These are phyloP conservation scores for Schizotus pectinicornis DNA, from an alignment of 2,888 invertebrate species.

Conservation along the genomic window DNA sequence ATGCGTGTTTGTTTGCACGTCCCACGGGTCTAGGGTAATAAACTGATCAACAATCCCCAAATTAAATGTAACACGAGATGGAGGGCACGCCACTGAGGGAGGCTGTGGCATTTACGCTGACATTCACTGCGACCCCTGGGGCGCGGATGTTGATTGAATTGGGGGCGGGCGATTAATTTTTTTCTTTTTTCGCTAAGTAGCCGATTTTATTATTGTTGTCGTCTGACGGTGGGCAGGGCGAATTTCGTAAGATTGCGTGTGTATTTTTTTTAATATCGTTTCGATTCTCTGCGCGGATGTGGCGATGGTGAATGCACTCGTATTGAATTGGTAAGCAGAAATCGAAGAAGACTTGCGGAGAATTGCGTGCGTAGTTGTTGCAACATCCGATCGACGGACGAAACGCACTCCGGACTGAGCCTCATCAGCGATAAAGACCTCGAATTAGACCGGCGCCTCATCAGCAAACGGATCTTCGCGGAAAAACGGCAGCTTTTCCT, in stretches of 20 bases:
- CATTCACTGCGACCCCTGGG: conserved; percentile 43
- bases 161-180: not conserved
- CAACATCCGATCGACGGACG: conserved; percentile 34
- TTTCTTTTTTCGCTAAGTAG: conserved; percentile 6
- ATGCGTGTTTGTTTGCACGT: conserved; percentile 34
- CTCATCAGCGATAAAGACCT: conserved; percentile 20
- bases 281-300: conserved; percentile 32
- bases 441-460: conserved; percentile 16
- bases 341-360: conserved; percentile 40
- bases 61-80: conserved; percentile 48
- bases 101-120: conserved; percentile 50
- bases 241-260: conserved; percentile 8
- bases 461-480: conserved; percentile 8
- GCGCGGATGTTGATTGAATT: conserved; percentile 14
- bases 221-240: conserved; percentile 15
- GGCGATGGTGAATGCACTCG: conserved; percentile 41
- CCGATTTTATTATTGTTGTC: conserved; percentile 4
- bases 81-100: conserved; percentile 36
- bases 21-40: conserved; percentile 41
- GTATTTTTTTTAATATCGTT: conserved; percentile 12
- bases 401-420: conserved; percentile 18
- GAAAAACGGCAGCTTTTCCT: not conserved
- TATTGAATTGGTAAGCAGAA: conserved; percentile 42
- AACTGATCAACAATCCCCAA: conserved; percentile 42
- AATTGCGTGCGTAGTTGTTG: conserved; percentile 34